Evolutionary conservation across 2,113 vertebrate genomes (phyloP), one percentile per base, ranked within the genome.

Genomic region (Lepus americanus): DNA sequence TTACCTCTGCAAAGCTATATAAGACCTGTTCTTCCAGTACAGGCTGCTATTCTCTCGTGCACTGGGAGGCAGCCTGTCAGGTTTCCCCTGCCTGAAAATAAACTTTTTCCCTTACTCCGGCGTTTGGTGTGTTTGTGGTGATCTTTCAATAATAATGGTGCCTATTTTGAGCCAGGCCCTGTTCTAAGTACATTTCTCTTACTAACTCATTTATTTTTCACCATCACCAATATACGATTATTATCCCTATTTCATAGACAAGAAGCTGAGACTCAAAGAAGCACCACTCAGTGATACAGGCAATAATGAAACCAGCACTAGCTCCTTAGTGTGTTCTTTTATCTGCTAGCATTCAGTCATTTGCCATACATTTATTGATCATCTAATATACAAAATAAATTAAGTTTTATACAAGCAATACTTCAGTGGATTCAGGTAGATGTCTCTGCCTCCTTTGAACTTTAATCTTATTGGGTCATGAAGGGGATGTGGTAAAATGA

Each of bases 161-260:
- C 12, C 63, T 69, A 5, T 22, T 51, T n/a, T 90, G 51, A 73
- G 19, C 39, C 70, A n/a, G 12, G 2, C 36, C 27, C 29, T 91
- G 7, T 82, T 80, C 44, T 55, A 70, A 66, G 9, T 81, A 2
- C 66, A 10, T 78, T 73, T 92, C 73, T 31, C 16, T 44, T 95
- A 14, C 73, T 69, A 79, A 59, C 80, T 90, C 44, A 94, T 51
- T 72, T n/a, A 67, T 67, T 95, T 92, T 77, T 72, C 53, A 55
- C 4, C 74, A 51, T 73, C 82, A 85, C 9, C 6, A 23, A 78
- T 23, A 23, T 80, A 27, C 4, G 22, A 3, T 44, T 25, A 51
- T 55, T 77, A 90, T 64, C 31, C 87, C 11, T 82, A 19, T 90
- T 87, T 66, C 77, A 19, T 19, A 72, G 23, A 72, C 9, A 39